phyloP scores from a whole-genome alignment of 2,113 vertebrate species.

The Sigmodon hispidus region DNA sequence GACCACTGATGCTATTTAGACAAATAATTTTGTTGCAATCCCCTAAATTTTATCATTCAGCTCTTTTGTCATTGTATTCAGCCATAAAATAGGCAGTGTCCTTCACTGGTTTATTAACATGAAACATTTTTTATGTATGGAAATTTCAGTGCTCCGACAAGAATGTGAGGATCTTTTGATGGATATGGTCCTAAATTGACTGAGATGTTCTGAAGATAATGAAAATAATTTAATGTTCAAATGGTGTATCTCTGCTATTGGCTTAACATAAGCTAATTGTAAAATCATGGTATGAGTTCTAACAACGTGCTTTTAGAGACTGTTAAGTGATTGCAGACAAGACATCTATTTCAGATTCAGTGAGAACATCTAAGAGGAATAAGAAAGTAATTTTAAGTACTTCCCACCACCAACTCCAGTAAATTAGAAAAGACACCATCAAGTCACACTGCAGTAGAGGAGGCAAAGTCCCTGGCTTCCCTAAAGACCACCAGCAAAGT shows the following conservation, averaged over 20 bases:
- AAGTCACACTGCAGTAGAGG: not conserved
- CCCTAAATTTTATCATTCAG: not conserved
- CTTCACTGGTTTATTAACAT: not conserved
- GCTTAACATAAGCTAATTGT: not conserved
- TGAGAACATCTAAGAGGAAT: constrained; percentile 62
- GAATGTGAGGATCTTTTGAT: not conserved
- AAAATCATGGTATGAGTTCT: constrained; percentile 11
- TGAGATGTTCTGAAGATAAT: constrained; percentile 6
- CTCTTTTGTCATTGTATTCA: not conserved
- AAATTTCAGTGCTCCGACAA: not conserved
- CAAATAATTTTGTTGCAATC: not conserved
- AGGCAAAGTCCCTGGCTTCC: not conserved
- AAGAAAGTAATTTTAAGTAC: constrained; percentile 12
- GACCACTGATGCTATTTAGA: not conserved
- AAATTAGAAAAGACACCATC: constrained; percentile 43
- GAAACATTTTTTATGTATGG: not conserved
- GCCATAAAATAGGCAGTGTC: not conserved
- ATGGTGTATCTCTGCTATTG: not conserved
- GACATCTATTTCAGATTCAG: constrained; percentile 40
- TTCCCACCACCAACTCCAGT: constrained; percentile 59
- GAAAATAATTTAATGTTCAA: constrained; percentile 51
- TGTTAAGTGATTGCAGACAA: constrained; percentile 32
- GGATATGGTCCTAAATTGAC: not conserved
- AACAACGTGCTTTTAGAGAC: constrained; percentile 43
- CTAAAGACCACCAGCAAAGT: not conserved